phyloP scores from a whole-genome alignment of 1,140 invertebrate genomes.

The Parasteatoda tepidariorum region DNA sequence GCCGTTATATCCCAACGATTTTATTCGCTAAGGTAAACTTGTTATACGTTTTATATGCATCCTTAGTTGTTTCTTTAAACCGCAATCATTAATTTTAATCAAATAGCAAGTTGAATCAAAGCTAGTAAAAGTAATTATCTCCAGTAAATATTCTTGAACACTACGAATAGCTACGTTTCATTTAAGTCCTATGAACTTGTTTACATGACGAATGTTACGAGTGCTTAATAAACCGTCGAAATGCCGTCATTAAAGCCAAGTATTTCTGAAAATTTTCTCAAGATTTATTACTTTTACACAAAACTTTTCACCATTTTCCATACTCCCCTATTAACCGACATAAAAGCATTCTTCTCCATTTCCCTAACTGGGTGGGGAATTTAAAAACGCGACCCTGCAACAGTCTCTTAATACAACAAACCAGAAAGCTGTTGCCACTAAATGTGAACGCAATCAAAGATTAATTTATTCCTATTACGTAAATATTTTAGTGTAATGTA shows the following conservation, averaged over 20 bases:
- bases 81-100: no score
- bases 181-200: background rate
- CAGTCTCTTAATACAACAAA: conserved; percentile 47
- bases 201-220: background rate
- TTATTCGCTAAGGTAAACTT: no score
- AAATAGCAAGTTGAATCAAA: no score
- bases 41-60: no score
- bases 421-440: conserved; percentile 57
- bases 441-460: conserved; percentile 59
- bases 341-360: conserved; percentile 51
- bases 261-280: conserved; percentile 20
- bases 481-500: conserved; percentile 60
- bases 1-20: no score
- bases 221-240: background rate
- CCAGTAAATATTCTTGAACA: no score
- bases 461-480: conserved; percentile 60
- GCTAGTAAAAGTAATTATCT: no score
- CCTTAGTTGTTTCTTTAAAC: no score
- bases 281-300: conserved; percentile 19
- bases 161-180: background rate
- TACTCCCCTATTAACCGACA: conserved; percentile 35
- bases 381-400: conserved; percentile 36
- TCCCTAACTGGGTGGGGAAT: conserved; percentile 21
- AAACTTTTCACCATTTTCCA: conserved; percentile 26
- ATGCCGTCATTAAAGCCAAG: conserved; percentile 8